Evolutionary conservation across 2,113 vertebrate species (phyloP).

Genomic region (Ciconia boyciana): DNA sequence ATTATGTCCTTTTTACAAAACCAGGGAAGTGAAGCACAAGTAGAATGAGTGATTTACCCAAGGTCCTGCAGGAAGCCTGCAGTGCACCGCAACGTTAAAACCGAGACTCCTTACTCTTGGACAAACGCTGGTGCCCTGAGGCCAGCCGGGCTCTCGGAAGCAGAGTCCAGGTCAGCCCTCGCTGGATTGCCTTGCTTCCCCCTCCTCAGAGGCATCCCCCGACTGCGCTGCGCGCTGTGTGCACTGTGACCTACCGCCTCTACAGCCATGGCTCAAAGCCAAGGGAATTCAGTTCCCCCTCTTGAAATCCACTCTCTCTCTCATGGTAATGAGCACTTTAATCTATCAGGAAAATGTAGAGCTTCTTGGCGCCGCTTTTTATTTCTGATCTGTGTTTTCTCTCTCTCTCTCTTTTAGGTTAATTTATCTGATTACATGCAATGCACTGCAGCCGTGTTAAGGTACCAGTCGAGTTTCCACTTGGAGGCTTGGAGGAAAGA

Average conservation of each 20-base stretch:
- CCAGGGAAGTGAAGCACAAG: background rate
- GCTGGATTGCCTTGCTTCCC: background rate
- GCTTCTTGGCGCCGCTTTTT: constrained; percentile 55
- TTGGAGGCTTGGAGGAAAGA: constrained; percentile 79
- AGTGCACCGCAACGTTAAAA: background rate
- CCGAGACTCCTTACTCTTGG: background rate
- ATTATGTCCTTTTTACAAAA: background rate
- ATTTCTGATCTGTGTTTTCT: constrained; percentile 59
- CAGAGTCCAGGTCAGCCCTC: background rate
- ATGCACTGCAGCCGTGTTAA: constrained; percentile 69
- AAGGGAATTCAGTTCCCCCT: constrained; percentile 39
- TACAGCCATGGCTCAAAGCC: constrained; percentile 3
- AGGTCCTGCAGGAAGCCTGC: background rate
- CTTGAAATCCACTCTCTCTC: constrained; percentile 30
- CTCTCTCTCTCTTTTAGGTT: constrained; percentile 72
- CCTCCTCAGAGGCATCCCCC: background rate
- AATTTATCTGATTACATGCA: constrained; percentile 82
- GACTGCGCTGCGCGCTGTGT: fast-evolving
- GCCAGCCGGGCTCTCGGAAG: background rate
- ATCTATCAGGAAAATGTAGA: constrained; percentile 67
- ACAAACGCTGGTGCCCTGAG: background rate
- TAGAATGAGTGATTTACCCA: background rate
- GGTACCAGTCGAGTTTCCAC: constrained; percentile 79
- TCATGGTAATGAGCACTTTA: constrained; percentile 64
- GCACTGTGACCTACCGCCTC: background rate